Evolutionary conservation across 2,888 invertebrate genomes (phyloP).

Genomic region (Agriopis marginaria): DNA sequence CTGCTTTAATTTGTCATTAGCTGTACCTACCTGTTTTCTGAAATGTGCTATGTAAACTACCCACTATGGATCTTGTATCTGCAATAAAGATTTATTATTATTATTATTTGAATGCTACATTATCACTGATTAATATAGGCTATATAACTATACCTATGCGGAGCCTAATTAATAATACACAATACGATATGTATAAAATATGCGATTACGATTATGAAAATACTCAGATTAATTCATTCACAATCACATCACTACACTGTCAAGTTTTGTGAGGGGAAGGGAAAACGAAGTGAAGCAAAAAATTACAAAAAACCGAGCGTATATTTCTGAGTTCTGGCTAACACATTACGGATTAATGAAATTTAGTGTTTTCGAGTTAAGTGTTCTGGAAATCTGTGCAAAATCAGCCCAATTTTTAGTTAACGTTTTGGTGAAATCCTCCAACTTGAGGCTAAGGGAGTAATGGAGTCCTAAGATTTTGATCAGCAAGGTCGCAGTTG

Average conservation of each 20-base stretch:
- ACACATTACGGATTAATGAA: conserved; percentile 6
- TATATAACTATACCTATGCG: no score
- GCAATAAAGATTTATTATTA: no score
- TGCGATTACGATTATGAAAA: no score
- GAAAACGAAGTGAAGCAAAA: background rate
- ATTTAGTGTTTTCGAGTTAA: conserved; percentile 2
- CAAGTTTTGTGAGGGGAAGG: background rate
- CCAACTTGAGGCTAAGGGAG: conserved; percentile 47
- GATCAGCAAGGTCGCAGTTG: conserved; percentile 68
- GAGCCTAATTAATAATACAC: no score
- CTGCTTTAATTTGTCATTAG: no score
- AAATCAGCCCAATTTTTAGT: conserved; percentile 23
- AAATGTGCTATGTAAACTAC: no score
- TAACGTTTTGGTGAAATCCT: conserved; percentile 38
- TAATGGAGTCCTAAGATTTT: conserved; percentile 53
- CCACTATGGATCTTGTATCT: no score
- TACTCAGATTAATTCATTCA: no score
- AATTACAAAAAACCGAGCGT: background rate
- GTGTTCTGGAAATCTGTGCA: conserved; percentile 1
- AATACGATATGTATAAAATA: no score
- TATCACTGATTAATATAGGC: no score
- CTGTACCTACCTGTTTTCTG: no score
- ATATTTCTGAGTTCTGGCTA: background rate
- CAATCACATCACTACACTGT: background rate
- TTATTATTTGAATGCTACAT: no score